Percentiles rank a stretch among this genome's conserved stretches.
phyloP scores from a whole-genome alignment of 2,797 vertebrate species.

The Enteromius afrohamiltoni region DNA sequence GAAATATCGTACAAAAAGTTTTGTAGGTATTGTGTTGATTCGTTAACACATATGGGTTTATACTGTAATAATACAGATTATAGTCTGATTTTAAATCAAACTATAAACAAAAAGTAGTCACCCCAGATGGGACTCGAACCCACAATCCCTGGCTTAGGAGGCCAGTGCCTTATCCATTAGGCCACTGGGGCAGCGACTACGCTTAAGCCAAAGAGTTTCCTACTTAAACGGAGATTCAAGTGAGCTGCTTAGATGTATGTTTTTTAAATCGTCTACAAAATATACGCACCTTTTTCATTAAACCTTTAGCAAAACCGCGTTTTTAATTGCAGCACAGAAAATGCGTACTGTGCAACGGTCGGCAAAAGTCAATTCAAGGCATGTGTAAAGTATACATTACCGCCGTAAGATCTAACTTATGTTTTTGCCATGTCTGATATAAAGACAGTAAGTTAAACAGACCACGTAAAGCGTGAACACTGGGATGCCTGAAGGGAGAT shows the following conservation, averaged over 20 bases:
- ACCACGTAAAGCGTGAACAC: not conserved
- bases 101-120: not conserved
- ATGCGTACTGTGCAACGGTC: not conserved
- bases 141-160: slow-evolving; percentile 67
- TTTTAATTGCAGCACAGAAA: not conserved
- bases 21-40: rapidly evolving
- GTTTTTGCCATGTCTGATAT: not conserved
- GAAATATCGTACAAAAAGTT: not conserved
- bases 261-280: not conserved
- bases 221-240: not conserved
- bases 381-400: not conserved
- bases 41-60: not conserved
- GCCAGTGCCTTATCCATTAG: slow-evolving; percentile 68
- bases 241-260: not conserved
- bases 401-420: not conserved
- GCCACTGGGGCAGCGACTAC: slow-evolving; percentile 55
- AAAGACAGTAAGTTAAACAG: not conserved
- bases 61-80: not conserved
- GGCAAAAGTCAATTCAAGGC: not conserved
- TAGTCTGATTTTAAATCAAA: too few species aligned
- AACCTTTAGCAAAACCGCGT: not conserved
- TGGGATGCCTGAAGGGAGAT: not conserved
- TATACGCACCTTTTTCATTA: not conserved
- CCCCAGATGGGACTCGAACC: slow-evolving; percentile 63
- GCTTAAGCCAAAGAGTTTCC: rapidly evolving